Conservation (phyloP, 2,113 vertebrate genomes). For the Columbina picui region DNA sequence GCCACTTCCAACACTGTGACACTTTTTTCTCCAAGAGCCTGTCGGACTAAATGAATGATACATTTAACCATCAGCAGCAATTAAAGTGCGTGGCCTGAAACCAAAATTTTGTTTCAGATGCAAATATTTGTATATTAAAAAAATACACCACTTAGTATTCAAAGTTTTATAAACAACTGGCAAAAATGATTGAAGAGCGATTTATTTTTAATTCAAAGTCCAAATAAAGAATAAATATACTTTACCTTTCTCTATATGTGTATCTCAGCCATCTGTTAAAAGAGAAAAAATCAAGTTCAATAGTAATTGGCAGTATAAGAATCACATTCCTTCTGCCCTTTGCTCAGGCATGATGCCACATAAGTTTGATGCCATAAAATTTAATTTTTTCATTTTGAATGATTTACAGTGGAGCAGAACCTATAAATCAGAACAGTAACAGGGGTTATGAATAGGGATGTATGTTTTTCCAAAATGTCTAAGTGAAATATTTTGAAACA, state of each 20-base stretch:
- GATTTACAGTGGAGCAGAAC: constrained; percentile 80
- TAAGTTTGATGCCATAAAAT: constrained; percentile 77
- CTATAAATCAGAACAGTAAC: constrained; percentile 90
- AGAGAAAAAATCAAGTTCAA: constrained; percentile 61
- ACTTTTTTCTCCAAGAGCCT: not conserved
- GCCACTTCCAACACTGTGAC: accelerated
- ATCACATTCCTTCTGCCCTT: constrained; percentile 73
- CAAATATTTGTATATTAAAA: constrained; percentile 51
- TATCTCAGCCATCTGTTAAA: constrained; percentile 55
- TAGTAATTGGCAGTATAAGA: constrained; percentile 75
- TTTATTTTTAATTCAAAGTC: constrained; percentile 62
- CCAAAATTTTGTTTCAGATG: constrained; percentile 32
- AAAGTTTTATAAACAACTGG: constrained; percentile 50
- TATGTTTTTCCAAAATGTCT: constrained; percentile 90
- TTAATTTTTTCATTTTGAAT: constrained; percentile 83
- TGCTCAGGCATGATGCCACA: constrained; percentile 74
- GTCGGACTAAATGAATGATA: constrained; percentile 22
- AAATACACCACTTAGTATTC: constrained; percentile 1
- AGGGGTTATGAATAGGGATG: constrained; percentile 89
- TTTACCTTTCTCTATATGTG: constrained; percentile 25
- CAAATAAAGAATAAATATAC: constrained; percentile 52
- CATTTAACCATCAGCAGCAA: not conserved
- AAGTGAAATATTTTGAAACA: constrained; percentile 87
- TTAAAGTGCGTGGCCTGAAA: constrained; percentile 10
- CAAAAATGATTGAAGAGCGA: constrained; percentile 32